Percentiles rank a stretch among this genome's conserved stretches.
Evolutionary conservation across 2,888 invertebrate genomes (phyloP).

Genomic region (Sphinx pinastri): DNA sequence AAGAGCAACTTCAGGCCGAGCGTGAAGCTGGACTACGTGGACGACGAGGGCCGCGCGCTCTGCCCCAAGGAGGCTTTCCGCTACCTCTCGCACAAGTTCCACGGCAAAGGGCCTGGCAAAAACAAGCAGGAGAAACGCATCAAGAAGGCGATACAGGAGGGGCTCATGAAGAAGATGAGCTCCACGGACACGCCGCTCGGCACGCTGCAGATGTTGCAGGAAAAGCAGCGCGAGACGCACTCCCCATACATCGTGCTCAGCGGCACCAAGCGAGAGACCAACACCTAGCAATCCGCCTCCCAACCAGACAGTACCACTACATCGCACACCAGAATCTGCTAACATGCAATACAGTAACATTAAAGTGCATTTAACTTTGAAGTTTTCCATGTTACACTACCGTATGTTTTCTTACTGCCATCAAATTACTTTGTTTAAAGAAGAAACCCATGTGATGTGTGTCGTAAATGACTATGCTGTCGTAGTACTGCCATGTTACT

Average conservation of each 20-base stretch:
- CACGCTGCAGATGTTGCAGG: constrained; percentile 96
- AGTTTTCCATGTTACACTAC: too few relatives aligned
- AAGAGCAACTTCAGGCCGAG: constrained; percentile 95
- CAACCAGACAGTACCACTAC: constrained; percentile 42
- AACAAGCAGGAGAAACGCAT: constrained; percentile 98
- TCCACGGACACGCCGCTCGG: constrained; percentile 98
- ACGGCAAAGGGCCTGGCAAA: constrained; percentile 99
- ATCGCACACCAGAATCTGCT: too few relatives aligned
- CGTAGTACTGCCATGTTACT: too few relatives aligned
- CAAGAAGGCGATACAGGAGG: constrained; percentile 97
- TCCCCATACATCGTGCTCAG: constrained; percentile 96
- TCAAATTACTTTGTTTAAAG: not conserved
- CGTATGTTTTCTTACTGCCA: too few relatives aligned
- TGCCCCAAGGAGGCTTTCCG: constrained; percentile 98
- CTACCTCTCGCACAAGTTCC: constrained; percentile 98
- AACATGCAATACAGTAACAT: too few relatives aligned
- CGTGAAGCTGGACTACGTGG: constrained; percentile 98
- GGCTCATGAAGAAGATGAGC: constrained; percentile 98
- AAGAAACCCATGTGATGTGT: too few relatives aligned
- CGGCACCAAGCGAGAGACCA: constrained; percentile 87
- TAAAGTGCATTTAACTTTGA: too few relatives aligned
- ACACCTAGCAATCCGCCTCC: constrained; percentile 29
- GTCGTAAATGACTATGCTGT: too few relatives aligned
- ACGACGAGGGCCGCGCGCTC: constrained; percentile 96
- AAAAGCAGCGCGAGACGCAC: constrained; percentile 97